These are phyloP conservation scores for Callorhinus ursinus DNA, from an alignment of 2,113 vertebrate species.

Conservation along the genomic window DNA sequence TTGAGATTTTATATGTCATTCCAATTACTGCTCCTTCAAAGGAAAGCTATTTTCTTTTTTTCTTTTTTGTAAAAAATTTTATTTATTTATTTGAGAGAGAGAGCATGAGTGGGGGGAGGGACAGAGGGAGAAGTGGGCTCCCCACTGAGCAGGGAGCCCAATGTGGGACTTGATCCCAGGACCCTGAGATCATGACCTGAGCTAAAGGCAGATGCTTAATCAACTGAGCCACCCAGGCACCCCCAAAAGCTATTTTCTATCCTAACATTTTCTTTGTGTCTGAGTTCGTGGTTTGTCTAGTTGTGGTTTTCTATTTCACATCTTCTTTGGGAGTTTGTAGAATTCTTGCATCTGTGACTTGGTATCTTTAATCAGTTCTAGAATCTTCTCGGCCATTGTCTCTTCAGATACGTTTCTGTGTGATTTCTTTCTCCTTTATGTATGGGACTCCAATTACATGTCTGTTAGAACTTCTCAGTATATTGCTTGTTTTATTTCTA, in stretches of 20 bases:
- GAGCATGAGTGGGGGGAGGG: too few relatives aligned
- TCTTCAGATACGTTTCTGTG: background rate
- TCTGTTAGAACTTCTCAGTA: background rate
- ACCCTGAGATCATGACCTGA: too few relatives aligned
- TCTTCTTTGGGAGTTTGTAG: background rate
- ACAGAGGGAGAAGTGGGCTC: too few relatives aligned
- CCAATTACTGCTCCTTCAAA: background rate
- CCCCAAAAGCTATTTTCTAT: background rate
- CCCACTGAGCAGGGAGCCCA: too few relatives aligned
- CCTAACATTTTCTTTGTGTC: background rate
- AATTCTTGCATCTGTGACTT: background rate
- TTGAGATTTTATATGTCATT: constrained; percentile 12
- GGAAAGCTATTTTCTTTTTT: background rate
- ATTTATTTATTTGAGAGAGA: too few relatives aligned
- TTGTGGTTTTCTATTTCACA: background rate
- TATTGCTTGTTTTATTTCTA: background rate
- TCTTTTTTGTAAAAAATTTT: background rate
- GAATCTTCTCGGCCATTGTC: background rate
- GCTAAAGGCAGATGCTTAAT: too few relatives aligned
- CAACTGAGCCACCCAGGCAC: too few relatives aligned
- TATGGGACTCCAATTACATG: background rate
- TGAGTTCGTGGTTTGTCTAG: background rate
- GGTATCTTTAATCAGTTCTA: background rate
- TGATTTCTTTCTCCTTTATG: background rate
- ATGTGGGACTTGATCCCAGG: too few relatives aligned